Conservation (phyloP, 2,797 vertebrate species). For the Acipenser oxyrinchus region DNA sequence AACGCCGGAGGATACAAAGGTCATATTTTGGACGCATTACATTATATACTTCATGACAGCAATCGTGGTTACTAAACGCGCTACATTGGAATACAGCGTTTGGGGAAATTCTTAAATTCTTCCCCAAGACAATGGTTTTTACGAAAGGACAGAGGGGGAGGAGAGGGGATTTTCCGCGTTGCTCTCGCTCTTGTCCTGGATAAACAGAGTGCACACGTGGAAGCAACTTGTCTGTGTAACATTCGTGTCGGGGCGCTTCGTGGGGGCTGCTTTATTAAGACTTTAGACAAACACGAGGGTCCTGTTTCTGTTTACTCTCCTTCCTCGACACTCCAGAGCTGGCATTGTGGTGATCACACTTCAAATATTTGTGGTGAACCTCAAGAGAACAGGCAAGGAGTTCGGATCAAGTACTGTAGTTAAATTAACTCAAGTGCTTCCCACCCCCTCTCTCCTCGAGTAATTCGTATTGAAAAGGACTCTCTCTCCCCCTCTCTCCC, state of each 20-base stretch:
- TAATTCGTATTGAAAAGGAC: constrained; percentile 8
- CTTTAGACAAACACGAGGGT: constrained; percentile 50
- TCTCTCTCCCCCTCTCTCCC: background rate
- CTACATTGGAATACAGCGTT: too few relatives aligned
- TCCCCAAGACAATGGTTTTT: too few relatives aligned
- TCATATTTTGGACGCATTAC: too few relatives aligned
- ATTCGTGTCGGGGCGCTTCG: background rate
- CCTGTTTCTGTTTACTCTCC: constrained; percentile 45
- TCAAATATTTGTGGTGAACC: constrained; percentile 56
- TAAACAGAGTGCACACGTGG: too few relatives aligned
- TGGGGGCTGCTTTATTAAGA: constrained; percentile 54
- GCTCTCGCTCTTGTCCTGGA: too few relatives aligned
- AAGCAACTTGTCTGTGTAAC: too few relatives aligned
- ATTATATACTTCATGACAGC: too few relatives aligned
- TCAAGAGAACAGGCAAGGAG: constrained; percentile 43
- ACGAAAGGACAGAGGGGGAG: too few relatives aligned
- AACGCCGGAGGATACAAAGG: too few relatives aligned
- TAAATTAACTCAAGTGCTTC: constrained; percentile 50
- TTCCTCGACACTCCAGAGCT: constrained; percentile 15
- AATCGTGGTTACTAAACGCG: too few relatives aligned
- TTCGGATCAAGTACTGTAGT: constrained; percentile 57
- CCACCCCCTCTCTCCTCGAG: constrained; percentile 7
- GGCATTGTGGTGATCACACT: constrained; percentile 54
- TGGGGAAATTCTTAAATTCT: too few relatives aligned
- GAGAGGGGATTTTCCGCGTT: too few relatives aligned